Conservation (phyloP, 2,797 vertebrate genomes). For the Nyctalus aviator region DNA sequence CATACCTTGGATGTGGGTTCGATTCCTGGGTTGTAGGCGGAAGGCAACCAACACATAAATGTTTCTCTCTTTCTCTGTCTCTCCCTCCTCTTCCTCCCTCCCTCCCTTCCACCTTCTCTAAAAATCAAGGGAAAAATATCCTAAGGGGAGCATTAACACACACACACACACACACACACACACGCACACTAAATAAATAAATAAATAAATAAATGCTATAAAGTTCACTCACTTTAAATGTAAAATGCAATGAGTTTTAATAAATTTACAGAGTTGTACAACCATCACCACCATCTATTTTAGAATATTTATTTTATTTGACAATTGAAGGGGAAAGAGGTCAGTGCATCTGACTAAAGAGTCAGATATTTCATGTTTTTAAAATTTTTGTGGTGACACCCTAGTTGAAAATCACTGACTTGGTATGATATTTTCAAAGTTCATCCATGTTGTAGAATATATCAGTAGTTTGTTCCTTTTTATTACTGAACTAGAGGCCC, state of each 20-base stretch:
- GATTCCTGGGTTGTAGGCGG: not conserved
- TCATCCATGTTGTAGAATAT: conserved; percentile 9
- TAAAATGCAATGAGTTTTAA: conserved; percentile 25
- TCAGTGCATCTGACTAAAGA: not conserved
- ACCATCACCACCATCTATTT: not conserved
- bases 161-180: too few relatives aligned
- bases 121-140: not conserved
- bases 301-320: conserved; percentile 21
- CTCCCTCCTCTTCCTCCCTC: not conserved
- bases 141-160: not conserved
- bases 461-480: conserved; percentile 37
- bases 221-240: conserved; percentile 55
- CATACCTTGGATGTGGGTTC: not conserved
- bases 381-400: not conserved
- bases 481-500: not conserved
- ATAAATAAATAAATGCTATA: not conserved
- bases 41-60: not conserved
- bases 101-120: not conserved
- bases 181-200: not conserved
- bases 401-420: not conserved
- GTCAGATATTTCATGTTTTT: not conserved
- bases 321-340: not conserved
- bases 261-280: conserved; percentile 37
- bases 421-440: conserved; percentile 10
- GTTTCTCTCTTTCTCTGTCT: not conserved